Base-by-base conservation (phyloP, 2,113 vertebrate species). In the Chaetodon trifascialis region DNA sequence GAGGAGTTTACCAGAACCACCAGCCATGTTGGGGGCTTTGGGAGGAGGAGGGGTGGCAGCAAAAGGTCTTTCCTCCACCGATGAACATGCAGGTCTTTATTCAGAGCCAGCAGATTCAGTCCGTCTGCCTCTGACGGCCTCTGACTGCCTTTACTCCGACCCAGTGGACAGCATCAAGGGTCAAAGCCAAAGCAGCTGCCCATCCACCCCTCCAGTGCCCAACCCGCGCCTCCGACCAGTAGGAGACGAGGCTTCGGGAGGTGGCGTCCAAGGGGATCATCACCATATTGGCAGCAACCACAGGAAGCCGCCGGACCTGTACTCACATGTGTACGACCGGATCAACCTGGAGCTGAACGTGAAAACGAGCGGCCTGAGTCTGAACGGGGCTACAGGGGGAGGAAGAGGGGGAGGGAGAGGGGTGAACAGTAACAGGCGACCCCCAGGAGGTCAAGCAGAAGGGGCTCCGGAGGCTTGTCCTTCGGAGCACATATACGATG, bases 401-500 rank as follows among this genome's bases (percentile, higher is more conserved):
- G 91, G 85, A 14, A 34, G 65, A 58, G 66, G 42, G 14, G 54
- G 0, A 42, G 91, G 86, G 16, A 38, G 67, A 52, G 64, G 42
- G 11, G 46, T 34, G 6, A 87, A 77, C 25, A 65, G 15, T 44
- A 91, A 82, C 65, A 84, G 65, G 70, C 73, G 80, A 34, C 54
- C 90, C 23, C 72, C 80, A 0, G 92, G 80, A 25, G 86, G 88
- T 49, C 71, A 87, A 7, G 85, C 77, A 23, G 84, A 88, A 42
- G 90, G 89, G 5, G 52, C 80, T 1, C 55, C 36, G 0, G 59
- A 76, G 0, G 38, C 16, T 34, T 4, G 0, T 16, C 23, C 7
- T 12, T 55, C 46, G 23, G 97, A 98, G 47, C 98, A 98, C 88
- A 98, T 99, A 78, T 99, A 99, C 0, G 97, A 99, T 0, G 98